These are phyloP conservation scores for Kradibia gibbosae DNA, from an alignment of 1,140 invertebrate species.

Conservation along the genomic window DNA sequence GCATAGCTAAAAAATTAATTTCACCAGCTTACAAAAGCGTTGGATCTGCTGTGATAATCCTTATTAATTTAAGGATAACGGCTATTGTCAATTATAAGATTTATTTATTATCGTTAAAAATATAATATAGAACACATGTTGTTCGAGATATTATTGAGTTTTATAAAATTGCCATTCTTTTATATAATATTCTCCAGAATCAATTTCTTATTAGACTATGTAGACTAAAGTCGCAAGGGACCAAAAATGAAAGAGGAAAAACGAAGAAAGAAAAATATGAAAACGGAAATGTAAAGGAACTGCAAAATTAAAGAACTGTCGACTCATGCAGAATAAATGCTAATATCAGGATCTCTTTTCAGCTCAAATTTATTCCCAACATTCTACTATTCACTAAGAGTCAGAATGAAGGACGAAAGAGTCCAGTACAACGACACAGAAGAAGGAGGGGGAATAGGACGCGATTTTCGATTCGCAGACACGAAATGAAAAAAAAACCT, in stretches of 20 bases:
- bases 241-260: not conserved
- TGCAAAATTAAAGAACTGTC: conserved; percentile 45
- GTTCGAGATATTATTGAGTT: too few relatives aligned
- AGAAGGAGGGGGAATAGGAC: not conserved
- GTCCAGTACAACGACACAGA: not conserved
- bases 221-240: not conserved
- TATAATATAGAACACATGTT: too few relatives aligned
- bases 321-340: conserved; percentile 41
- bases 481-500: conserved; percentile 9
- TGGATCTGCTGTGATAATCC: too few relatives aligned
- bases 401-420: not conserved
- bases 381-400: conserved; percentile 23
- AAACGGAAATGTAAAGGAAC: conserved; percentile 19
- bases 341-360: conserved; percentile 38
- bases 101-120: too few relatives aligned
- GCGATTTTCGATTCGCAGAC: not conserved
- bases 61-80: too few relatives aligned
- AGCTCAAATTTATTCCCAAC: conserved; percentile 24
- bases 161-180: too few relatives aligned
- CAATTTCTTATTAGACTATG: not conserved
- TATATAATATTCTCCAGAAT: not conserved
- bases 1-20: not conserved
- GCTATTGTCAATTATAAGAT: too few relatives aligned
- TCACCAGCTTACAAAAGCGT: too few relatives aligned
- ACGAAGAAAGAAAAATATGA: not conserved